phyloP scores from a whole-genome alignment of 2,113 vertebrate species.

The Myotis brandtii region DNA sequence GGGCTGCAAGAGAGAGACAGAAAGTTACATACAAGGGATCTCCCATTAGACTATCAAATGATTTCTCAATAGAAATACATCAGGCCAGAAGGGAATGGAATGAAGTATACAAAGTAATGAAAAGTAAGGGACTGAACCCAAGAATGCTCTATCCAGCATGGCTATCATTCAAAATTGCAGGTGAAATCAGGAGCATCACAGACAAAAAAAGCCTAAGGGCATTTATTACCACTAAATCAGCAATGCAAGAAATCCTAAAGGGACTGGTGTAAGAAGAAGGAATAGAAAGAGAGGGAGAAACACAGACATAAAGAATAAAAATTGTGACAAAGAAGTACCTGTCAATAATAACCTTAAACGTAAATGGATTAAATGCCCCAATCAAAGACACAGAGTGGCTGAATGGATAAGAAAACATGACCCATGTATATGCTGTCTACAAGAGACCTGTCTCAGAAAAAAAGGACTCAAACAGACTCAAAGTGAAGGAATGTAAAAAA shows the following conservation, averaged over 20 bases:
- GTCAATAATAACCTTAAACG: background rate
- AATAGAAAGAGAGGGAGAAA: background rate
- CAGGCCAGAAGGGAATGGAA: too few relatives aligned
- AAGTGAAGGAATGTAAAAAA: too few relatives aligned
- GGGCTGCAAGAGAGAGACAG: too few relatives aligned
- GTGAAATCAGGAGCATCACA: background rate
- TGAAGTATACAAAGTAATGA: too few relatives aligned
- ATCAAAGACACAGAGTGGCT: background rate
- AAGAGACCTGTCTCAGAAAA: background rate
- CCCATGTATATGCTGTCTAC: background rate
- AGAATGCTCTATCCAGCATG: background rate
- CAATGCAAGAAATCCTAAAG: background rate
- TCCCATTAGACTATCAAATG: too few relatives aligned
- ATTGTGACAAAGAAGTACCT: background rate
- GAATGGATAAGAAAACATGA: background rate
- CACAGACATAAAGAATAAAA: background rate
- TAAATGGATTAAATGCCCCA: background rate
- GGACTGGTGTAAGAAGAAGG: background rate
- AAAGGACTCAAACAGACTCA: too few relatives aligned
- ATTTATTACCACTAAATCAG: background rate
- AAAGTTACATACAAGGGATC: too few relatives aligned
- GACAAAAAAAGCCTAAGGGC: background rate
- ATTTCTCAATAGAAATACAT: too few relatives aligned
- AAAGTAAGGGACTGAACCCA: background rate
- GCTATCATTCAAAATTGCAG: background rate